phyloP scores from a whole-genome alignment of 1,140 invertebrate genomes.

The Aphis gossypii region DNA sequence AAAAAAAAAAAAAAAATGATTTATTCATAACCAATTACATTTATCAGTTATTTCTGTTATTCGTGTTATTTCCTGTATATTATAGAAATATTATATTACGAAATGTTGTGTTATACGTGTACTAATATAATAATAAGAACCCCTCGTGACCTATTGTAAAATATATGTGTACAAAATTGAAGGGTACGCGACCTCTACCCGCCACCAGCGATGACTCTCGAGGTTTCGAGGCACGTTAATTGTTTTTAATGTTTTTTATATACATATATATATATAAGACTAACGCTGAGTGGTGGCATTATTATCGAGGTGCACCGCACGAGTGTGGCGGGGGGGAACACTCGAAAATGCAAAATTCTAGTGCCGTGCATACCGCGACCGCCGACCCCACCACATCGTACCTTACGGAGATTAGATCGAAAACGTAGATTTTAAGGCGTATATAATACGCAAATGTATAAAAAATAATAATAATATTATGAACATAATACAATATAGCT shows the following conservation, averaged over 20 bases:
- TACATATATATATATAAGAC: not conserved
- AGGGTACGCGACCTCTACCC: not conserved
- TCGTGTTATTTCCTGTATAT: not conserved
- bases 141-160: not conserved
- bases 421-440: not conserved
- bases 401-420: not conserved
- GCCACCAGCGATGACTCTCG: not conserved
- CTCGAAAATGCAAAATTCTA: not conserved
- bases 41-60: not conserved
- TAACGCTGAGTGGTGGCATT: not conserved
- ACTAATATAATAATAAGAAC: not conserved
- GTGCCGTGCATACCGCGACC: not conserved
- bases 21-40: not conserved
- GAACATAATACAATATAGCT: too few species aligned
- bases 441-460: not conserved
- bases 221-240: constrained; percentile 4
- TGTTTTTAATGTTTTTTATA: constrained; percentile 16
- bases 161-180: not conserved
- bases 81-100: not conserved
- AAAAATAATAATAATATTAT: not conserved
- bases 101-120: not conserved
- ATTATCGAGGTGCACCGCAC: not conserved
- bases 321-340: not conserved
- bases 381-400: not conserved
- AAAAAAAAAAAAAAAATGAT: too few species aligned